These are phyloP conservation scores for Bolinopsis microptera DNA, from an alignment of 37 sponge, comb jelly and placozoan species.

Conservation along the genomic window DNA sequence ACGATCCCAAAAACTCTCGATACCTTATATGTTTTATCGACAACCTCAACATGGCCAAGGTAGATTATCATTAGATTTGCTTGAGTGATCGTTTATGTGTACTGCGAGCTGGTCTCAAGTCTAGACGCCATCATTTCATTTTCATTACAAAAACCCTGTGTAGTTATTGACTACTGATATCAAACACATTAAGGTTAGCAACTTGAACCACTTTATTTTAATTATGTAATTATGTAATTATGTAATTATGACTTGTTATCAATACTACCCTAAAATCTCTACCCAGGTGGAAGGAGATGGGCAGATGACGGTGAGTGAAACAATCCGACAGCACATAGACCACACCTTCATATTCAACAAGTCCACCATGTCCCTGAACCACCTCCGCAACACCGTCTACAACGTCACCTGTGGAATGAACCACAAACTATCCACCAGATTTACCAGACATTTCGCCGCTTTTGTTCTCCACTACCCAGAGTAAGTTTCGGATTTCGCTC, in stretches of 20 bases:
- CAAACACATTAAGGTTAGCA: too few species aligned
- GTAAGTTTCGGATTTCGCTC: too few species aligned
- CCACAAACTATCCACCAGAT: conserved; percentile 57
- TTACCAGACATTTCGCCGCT: conserved; percentile 28
- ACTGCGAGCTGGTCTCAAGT: too few species aligned
- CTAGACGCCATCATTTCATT: too few species aligned
- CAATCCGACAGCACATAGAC: conserved; percentile 57
- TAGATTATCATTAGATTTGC: not conserved
- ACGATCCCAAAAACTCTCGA: conserved; percentile 49
- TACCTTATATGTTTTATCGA: conserved; percentile 57
- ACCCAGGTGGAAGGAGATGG: conserved; percentile 12
- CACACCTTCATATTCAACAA: conserved; percentile 45
- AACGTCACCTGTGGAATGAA: conserved; percentile 56
- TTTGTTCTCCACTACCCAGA: conserved; percentile 58
- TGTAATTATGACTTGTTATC: too few species aligned
- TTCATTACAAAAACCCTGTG: too few species aligned
- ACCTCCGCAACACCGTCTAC: conserved; percentile 53
- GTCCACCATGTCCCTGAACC: conserved; percentile 51
- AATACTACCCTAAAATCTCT: not conserved
- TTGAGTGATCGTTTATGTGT: too few species aligned
- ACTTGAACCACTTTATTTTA: too few species aligned
- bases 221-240: too few species aligned
- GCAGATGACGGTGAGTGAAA: conserved; percentile 40
- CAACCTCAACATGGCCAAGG: conserved; percentile 67
- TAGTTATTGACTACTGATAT: too few species aligned